Conservation (phyloP, 2,113 vertebrate genomes). For the Saccopteryx leptura region DNA sequence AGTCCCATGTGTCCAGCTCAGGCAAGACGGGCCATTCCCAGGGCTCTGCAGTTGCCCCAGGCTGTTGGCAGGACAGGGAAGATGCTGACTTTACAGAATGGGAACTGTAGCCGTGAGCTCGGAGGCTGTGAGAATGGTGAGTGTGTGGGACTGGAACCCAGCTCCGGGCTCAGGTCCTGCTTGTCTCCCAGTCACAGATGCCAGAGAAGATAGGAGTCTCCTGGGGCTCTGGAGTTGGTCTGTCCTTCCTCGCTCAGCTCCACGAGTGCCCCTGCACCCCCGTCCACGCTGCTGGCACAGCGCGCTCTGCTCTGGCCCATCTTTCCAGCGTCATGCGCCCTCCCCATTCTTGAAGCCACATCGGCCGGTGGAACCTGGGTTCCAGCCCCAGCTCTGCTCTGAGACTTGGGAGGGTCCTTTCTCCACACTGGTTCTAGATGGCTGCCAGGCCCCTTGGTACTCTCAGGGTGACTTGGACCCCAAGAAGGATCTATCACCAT, state of each 20-base stretch:
- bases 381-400: neutral
- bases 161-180: neutral
- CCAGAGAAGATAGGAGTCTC: neutral
- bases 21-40: neutral
- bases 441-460: neutral
- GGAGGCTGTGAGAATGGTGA: neutral
- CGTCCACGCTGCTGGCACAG: fast-evolving
- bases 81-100: neutral
- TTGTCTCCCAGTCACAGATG: neutral
- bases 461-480: neutral
- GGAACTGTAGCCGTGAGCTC: fast-evolving
- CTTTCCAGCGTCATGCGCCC: neutral
- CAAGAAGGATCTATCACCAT: neutral
- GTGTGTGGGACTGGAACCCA: fast-evolving
- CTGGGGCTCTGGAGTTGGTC: neutral
- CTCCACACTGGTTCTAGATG: neutral
- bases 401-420: neutral
- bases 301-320: neutral
- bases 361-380: neutral
- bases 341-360: fast-evolving
- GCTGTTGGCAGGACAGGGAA: neutral
- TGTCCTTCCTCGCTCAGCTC: neutral
- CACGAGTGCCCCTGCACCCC: fast-evolving
- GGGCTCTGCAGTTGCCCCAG: neutral
- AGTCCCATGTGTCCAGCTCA: neutral